A percentile compares a stretch with the other conserved stretches of the same genome.
phyloP scores from a whole-genome alignment of 2,113 vertebrate species.

The Nycticebus coucang region DNA sequence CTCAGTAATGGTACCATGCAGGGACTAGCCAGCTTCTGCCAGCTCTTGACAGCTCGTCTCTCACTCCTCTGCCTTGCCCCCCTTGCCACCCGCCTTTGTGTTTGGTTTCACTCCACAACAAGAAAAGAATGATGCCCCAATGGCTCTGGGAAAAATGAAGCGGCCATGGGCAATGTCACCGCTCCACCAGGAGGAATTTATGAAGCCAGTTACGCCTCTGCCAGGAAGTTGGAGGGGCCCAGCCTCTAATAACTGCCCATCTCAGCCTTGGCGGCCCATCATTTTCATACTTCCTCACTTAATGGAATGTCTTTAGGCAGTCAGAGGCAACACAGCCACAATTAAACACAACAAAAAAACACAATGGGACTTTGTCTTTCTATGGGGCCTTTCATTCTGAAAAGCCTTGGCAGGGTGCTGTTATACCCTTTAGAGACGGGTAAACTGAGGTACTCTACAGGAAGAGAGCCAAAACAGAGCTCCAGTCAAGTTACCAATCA shows the following conservation, averaged over 20 bases:
- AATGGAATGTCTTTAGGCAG: slow-evolving; percentile 45
- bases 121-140: not conserved
- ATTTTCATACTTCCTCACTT: slow-evolving; percentile 50
- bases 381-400: not conserved
- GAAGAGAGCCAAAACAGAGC: not conserved
- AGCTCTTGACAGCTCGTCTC: not conserved
- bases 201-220: slow-evolving; percentile 19
- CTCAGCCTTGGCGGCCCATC: not conserved
- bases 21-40: not conserved
- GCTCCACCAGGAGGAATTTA: slow-evolving; percentile 47
- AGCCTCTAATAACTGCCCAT: slow-evolving; percentile 33
- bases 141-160: not conserved
- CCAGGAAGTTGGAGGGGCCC: slow-evolving; percentile 44
- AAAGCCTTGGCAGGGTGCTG: not conserved
- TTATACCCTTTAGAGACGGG: not conserved
- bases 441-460: not conserved
- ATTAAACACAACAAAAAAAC: slow-evolving; percentile 4
- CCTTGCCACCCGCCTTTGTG: fast-evolving
- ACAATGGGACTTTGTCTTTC: slow-evolving; percentile 57
- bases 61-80: too few relatives aligned
- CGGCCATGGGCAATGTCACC: not conserved
- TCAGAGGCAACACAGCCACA: not conserved
- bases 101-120: not conserved
- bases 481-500: not conserved
- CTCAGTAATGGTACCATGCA: not conserved